Percentiles rank a stretch among this genome's conserved stretches.
Evolutionary conservation across 2,888 invertebrate genomes (phyloP).

Genomic region (Macrophya annulata): DNA sequence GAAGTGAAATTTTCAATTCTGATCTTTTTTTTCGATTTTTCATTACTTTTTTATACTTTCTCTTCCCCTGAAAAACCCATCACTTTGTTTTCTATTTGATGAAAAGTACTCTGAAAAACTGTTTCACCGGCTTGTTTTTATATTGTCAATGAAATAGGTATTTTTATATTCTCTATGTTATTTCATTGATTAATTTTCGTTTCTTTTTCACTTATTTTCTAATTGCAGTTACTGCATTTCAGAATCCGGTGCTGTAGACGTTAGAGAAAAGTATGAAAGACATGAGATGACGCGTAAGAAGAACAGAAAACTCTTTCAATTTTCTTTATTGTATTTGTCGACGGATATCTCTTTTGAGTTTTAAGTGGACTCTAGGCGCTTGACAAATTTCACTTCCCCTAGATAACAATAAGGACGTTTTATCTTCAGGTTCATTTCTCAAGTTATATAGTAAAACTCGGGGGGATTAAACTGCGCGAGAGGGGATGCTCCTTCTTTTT

Average conservation of each 20-base stretch:
- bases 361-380: slow-evolving; percentile 36
- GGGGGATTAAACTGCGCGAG: not conserved
- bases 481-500: not conserved
- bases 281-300: not conserved
- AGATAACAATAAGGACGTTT: not conserved
- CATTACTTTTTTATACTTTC: not conserved
- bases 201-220: not conserved
- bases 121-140: no score
- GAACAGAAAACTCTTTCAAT: slow-evolving; percentile 14
- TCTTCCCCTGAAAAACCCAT: no score
- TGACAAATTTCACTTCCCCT: slow-evolving; percentile 25
- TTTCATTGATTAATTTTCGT: not conserved
- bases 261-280: not conserved
- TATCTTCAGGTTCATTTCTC: slow-evolving; percentile 2
- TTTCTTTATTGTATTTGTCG: slow-evolving; percentile 20
- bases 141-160: no score
- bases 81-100: no score
- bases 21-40: no score
- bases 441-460: not conserved
- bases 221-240: not conserved
- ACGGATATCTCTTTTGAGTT: not conserved
- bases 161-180: no score
- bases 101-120: no score
- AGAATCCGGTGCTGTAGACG: not conserved
- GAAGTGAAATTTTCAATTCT: no score